phyloP scores from a whole-genome alignment of 2,797 vertebrate species.

The Masticophis lateralis region DNA sequence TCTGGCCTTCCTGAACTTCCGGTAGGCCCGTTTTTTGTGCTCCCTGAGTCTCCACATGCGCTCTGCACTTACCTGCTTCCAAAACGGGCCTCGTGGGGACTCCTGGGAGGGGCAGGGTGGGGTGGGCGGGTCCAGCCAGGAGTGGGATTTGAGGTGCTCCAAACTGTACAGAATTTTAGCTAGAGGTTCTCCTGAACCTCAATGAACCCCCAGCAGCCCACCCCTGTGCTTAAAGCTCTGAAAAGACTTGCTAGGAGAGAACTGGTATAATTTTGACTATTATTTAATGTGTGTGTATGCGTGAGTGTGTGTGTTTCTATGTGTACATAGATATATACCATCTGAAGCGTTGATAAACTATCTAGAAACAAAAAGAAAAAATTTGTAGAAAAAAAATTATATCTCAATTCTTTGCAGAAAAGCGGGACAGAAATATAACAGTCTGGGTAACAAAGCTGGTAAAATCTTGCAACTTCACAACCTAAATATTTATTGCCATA shows the following conservation, averaged over 20 bases:
- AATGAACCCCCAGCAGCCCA: no score
- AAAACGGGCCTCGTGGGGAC: no score
- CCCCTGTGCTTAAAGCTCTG: not conserved
- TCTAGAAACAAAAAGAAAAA: not conserved
- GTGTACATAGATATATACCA: not conserved
- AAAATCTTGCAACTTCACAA: not conserved
- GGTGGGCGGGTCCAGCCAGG: no score
- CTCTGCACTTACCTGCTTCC: no score
- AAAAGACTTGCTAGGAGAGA: not conserved
- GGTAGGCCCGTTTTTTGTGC: no score
- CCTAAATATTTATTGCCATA: not conserved
- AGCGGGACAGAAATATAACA: not conserved
- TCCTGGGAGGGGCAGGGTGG: no score
- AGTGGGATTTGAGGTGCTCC: no score
- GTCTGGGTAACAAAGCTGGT: not conserved
- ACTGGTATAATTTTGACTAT: not conserved
- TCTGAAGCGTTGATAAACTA: not conserved
- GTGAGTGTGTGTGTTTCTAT: not conserved
- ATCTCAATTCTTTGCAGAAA: not conserved
- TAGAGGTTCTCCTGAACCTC: no score
- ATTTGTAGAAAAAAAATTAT: not conserved
- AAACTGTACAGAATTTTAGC: no score
- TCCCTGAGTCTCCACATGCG: accelerated
- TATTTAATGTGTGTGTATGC: not conserved
- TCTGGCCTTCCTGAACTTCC: no score